phyloP scores from a whole-genome alignment of 64 coral and sea anemone species.

The Montipora efflorescens region DNA sequence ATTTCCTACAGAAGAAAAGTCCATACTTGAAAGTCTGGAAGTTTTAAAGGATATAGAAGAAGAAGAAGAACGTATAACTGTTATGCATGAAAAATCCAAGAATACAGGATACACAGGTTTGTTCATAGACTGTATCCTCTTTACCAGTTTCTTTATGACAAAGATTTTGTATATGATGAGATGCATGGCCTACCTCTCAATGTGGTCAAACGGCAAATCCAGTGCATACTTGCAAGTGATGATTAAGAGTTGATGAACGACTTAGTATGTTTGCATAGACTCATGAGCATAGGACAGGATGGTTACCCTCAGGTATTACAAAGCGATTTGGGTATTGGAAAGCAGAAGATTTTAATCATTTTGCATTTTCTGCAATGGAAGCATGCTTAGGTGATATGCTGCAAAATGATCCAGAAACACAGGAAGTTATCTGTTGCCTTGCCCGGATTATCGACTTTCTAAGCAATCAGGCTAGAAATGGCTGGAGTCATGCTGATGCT shows the following conservation, averaged over 20 bases:
- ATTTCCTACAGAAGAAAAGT: conserved; percentile 58
- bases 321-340: conserved; percentile 70
- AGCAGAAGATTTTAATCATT: conserved; percentile 67
- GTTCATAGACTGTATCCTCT: conserved; percentile 62
- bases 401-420: conserved; percentile 31
- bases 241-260: conserved; percentile 56
- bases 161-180: conserved; percentile 75
- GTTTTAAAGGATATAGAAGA: conserved; percentile 48
- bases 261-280: conserved; percentile 69
- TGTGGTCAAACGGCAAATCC: conserved; percentile 53
- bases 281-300: conserved; percentile 55
- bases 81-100: conserved; percentile 57
- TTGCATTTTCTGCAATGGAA: conserved; percentile 69
- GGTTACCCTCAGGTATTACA: conserved; percentile 48
- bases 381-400: conserved; percentile 59
- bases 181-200: conserved; percentile 77
- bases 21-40: conserved; percentile 46
- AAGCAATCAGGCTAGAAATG: conserved; percentile 69
- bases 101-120: conserved; percentile 59
- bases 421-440: conserved; percentile 59
- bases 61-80: conserved; percentile 62
- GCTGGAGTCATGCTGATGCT: conserved; percentile 49
- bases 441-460: conserved; percentile 64
- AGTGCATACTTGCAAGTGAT: conserved; percentile 16
- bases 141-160: conserved; percentile 66